Conservation (phyloP, 1,140 invertebrate species). For the Pseudobourletiella spinata region DNA sequence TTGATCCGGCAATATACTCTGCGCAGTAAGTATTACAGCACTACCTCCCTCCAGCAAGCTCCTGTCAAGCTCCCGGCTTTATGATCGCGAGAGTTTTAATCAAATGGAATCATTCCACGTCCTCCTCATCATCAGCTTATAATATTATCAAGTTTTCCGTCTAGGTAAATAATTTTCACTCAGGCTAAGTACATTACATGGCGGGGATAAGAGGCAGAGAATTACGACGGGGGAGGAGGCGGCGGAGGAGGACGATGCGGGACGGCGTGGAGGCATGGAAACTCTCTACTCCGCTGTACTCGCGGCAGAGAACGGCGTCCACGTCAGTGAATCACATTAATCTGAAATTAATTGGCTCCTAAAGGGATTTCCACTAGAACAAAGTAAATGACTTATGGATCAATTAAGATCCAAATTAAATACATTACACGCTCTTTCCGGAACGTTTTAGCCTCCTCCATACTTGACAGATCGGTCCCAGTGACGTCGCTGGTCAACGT, state of each 20-base stretch:
- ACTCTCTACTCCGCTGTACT: background rate
- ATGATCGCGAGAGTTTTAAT: slow-evolving; percentile 18
- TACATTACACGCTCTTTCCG: slow-evolving; percentile 24
- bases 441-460: background rate
- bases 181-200: slow-evolving; percentile 7
- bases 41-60: background rate
- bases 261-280: background rate
- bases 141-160: background rate
- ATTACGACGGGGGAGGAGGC: background rate
- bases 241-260: background rate
- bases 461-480: background rate
- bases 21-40: background rate
- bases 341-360: slow-evolving; percentile 34
- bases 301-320: background rate
- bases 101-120: slow-evolving; percentile 14
- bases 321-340: slow-evolving; percentile 26
- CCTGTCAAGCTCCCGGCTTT: background rate
- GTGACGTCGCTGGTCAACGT: too few relatives aligned
- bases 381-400: slow-evolving; percentile 36
- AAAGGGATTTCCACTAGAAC: slow-evolving; percentile 31
- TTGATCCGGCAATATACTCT: slow-evolving; percentile 7
- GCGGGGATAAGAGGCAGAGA: too few relatives aligned
- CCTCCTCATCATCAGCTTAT: background rate
- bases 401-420: slow-evolving; percentile 33
- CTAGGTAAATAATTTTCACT: slow-evolving; percentile 10